Conservation (phyloP, 2,797 vertebrate genomes). For the Corythornis leucogaster region DNA sequence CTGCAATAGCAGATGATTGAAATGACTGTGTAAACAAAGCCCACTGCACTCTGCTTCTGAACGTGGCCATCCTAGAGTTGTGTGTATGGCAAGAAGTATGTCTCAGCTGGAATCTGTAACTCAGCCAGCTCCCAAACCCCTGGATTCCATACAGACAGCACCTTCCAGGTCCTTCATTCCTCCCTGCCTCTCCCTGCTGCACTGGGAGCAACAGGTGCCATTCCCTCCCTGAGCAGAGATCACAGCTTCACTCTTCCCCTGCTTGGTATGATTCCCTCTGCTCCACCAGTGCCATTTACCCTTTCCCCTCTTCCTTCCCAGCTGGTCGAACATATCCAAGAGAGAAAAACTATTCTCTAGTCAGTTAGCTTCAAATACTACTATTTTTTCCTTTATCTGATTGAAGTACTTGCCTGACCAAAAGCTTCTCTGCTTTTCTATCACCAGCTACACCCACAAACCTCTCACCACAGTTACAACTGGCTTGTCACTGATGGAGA, state of each 20-base stretch:
- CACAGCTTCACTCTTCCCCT: neutral
- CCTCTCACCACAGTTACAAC: neutral
- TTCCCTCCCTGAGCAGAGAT: neutral
- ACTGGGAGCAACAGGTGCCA: neutral
- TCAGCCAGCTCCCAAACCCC: neutral
- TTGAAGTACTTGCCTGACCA: neutral
- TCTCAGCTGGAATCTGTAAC: neutral
- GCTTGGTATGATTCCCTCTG: neutral
- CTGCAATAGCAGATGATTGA: rapidly evolving
- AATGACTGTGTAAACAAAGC: neutral
- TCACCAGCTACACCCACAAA: rapidly evolving
- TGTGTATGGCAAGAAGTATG: rapidly evolving
- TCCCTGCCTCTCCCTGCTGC: neutral
- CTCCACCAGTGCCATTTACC: neutral
- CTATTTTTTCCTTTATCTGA: neutral
- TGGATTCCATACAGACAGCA: neutral
- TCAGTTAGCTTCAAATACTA: neutral
- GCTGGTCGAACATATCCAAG: neutral
- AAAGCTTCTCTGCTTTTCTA: neutral
- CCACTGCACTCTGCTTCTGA: neutral
- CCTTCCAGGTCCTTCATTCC: rapidly evolving
- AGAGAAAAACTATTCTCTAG: neutral
- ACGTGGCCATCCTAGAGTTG: neutral
- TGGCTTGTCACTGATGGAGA: neutral
- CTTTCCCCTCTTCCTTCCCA: neutral